Evolutionary conservation across 1,140 invertebrate genomes (phyloP).

Genomic region (Drusus annulatus): DNA sequence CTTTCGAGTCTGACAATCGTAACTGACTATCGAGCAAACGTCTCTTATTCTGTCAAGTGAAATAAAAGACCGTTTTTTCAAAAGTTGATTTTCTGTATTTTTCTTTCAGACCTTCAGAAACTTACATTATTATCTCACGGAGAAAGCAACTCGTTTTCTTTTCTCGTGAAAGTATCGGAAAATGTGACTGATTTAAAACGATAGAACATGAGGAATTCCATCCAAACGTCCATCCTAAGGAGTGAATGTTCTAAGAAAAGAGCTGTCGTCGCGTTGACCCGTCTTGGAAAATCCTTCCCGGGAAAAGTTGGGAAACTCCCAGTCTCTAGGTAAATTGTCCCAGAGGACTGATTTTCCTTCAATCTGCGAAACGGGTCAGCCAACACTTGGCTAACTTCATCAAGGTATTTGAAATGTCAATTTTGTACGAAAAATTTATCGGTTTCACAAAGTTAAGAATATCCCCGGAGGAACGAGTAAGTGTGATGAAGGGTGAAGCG

Average conservation of each 20-base stretch:
- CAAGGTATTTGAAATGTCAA: no score
- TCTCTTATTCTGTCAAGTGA: no score
- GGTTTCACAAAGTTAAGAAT: no score
- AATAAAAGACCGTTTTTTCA: no score
- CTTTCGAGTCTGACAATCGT: no score
- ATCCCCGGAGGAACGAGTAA: no score
- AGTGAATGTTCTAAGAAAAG: background rate
- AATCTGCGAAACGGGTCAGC: slow-evolving; percentile 29
- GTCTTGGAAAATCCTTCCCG: background rate
- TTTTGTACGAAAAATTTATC: no score
- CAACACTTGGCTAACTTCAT: slow-evolving; percentile 1
- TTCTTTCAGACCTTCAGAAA: no score
- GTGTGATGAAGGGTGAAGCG: no score
- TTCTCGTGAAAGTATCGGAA: background rate
- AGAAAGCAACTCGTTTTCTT: background rate
- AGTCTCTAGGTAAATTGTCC: background rate
- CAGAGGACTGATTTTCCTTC: slow-evolving; percentile 12
- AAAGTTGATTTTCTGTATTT: no score
- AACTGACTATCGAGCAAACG: no score
- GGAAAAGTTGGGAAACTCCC: background rate
- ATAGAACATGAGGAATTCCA: background rate
- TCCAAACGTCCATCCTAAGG: background rate
- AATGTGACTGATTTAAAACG: background rate
- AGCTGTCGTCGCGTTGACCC: background rate
- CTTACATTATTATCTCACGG: no score